Base-by-base conservation (phyloP, 2,797 vertebrate species). In the Aldrovandia affinis region DNA sequence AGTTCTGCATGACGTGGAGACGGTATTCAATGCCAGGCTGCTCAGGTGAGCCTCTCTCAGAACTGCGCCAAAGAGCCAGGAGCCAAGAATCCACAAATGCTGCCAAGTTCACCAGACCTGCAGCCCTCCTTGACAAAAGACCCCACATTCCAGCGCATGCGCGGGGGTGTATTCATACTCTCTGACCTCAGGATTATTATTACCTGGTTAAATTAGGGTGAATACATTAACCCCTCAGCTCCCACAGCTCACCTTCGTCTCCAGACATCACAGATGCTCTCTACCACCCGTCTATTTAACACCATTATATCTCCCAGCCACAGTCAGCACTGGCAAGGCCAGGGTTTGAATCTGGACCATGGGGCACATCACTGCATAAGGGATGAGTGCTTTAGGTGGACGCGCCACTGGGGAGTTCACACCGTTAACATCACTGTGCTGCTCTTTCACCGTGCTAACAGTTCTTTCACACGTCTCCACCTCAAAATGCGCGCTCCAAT, bases 1-100 rank as follows among this genome's bases (percentile, higher is more conserved):
- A 18, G 97, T 99, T 83, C 95, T 99, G 84, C 97, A 98, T 0
- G 98, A 99, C 86, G 98, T 99, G 68, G 98, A 98, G 93, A 98
- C 91, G 8, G 97, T 99, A 85, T 99, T 99, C 91, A 96, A 99
- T 94, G 96, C 96, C 68, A 97, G 95, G 91, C 94, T 99, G 89
- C 96, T 99, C 86, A 99, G 98, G 98, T 99, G 93, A 91, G 92
- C 47, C 30, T 8, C 9, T 42, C 33, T 47, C 7, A 10, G 2
- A 10, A 20, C 55, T 47, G 54, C n/a, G 5, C 59, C 39, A 57
- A 20, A 2, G 12, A 14, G 2, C 55, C 4, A 3, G 20, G 5
- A 39, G 70, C 65, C 36, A 30, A 14, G 39, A 25, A 7, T 44
- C 3, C 20, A 68, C 22, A 1, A 33, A 68, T 28, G 3, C 63